Evolutionary conservation across 2,113 vertebrate species (phyloP).

Genomic region (Crotalus tigris): DNA sequence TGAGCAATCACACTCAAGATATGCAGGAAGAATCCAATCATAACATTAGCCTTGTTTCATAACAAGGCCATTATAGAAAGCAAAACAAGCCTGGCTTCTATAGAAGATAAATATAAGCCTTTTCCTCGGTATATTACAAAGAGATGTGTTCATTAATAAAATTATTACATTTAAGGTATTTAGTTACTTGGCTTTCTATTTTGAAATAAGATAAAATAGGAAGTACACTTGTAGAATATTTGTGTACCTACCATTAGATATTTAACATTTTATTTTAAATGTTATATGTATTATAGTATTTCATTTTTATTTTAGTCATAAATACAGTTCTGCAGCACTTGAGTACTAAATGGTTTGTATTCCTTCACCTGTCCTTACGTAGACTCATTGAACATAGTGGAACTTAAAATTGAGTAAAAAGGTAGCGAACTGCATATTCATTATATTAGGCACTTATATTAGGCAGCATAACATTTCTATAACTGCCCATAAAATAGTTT

Average conservation of each 20-base stretch:
- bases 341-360: neutral
- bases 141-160: neutral
- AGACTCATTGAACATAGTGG: neutral
- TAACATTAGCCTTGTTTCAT: neutral
- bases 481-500: neutral
- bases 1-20: slow-evolving; percentile 24
- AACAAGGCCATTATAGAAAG: neutral
- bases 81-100: slow-evolving; percentile 25
- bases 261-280: neutral
- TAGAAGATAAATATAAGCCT: neutral
- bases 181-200: neutral
- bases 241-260: neutral
- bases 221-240: neutral
- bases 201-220: neutral
- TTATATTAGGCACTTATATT: rapidly evolving
- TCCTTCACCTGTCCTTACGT: neutral
- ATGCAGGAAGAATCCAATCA: neutral
- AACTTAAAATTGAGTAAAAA: neutral
- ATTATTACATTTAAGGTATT: neutral
- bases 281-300: neutral
- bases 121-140: neutral
- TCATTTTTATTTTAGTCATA: neutral
- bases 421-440: neutral
- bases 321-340: neutral
- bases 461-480: neutral